These are phyloP conservation scores for Rhyacichthys aspro DNA, from an alignment of 2,797 vertebrate species.

Conservation along the genomic window DNA sequence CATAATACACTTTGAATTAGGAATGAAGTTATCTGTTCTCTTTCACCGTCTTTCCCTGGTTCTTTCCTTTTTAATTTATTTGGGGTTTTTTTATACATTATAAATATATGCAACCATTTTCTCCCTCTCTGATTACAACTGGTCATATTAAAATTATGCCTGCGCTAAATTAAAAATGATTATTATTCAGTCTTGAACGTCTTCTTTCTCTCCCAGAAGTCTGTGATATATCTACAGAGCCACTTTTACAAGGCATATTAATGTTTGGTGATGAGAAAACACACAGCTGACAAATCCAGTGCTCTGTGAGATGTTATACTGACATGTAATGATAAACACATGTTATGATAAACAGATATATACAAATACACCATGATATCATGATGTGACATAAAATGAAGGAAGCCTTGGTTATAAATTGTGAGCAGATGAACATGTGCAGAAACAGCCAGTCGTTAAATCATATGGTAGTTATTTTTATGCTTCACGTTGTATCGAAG, in stretches of 20 bases:
- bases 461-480: not conserved
- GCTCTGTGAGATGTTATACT: constrained; percentile 40
- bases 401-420: constrained; percentile 19
- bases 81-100: too few relatives aligned
- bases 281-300: constrained; percentile 45
- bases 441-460: constrained; percentile 26
- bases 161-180: too few relatives aligned
- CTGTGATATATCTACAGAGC: constrained; percentile 14
- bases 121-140: too few relatives aligned
- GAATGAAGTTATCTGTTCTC: not conserved
- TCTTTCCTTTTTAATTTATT: too few relatives aligned
- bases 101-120: too few relatives aligned
- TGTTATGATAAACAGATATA: constrained; percentile 11
- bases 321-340: too few relatives aligned
- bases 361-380: constrained; percentile 38
- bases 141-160: too few relatives aligned
- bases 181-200: too few relatives aligned
- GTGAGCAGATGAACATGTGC: constrained; percentile 31
- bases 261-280: constrained; percentile 40
- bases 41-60: too few relatives aligned
- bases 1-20: not conserved
- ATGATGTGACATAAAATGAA: constrained; percentile 40
- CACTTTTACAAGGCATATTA: constrained; percentile 53
- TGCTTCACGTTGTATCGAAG: not conserved
- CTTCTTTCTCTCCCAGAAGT: constrained; percentile 5